Conservation (phyloP, 2,113 vertebrate genomes). For the Mohoua ochrocephala region DNA sequence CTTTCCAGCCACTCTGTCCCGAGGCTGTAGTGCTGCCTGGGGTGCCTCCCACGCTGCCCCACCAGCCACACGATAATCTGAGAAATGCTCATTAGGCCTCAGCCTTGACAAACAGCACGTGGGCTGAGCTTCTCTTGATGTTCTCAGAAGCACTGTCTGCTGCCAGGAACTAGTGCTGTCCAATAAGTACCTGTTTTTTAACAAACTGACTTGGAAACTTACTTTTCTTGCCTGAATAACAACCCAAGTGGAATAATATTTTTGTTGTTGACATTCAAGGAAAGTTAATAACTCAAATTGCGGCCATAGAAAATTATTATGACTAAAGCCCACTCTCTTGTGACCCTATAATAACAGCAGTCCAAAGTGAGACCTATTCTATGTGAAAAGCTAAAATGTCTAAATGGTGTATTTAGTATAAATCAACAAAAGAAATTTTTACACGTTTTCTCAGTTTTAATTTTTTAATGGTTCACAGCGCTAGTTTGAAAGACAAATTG, state of each 20-base stretch:
- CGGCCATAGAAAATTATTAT: not conserved
- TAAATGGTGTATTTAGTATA: not conserved
- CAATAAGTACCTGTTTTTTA: not conserved
- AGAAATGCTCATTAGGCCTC: not conserved
- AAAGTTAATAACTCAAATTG: rapidly evolving
- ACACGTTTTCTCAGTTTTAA: not conserved
- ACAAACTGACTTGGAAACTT: not conserved
- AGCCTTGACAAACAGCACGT: not conserved
- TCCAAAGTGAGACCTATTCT: not conserved
- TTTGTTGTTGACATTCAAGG: not conserved
- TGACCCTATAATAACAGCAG: not conserved
- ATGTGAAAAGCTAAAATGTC: not conserved
- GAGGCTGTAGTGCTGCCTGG: not conserved
- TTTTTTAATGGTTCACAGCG: not conserved
- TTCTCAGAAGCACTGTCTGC: not conserved
- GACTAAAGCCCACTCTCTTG: not conserved
- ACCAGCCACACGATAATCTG: not conserved
- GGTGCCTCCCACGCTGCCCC: not conserved
- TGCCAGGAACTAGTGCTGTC: not conserved
- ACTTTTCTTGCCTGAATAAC: not conserved
- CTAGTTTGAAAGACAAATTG: not conserved
- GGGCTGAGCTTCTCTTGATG: not conserved
- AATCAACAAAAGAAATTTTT: not conserved
- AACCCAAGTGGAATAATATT: not conserved
- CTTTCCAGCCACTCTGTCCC: not conserved